A percentile compares a stretch with the other conserved stretches of the same genome.
These are phyloP conservation scores for Eriosoma lanigerum DNA, from an alignment of 1,140 invertebrate genomes.

Conservation along the genomic window DNA sequence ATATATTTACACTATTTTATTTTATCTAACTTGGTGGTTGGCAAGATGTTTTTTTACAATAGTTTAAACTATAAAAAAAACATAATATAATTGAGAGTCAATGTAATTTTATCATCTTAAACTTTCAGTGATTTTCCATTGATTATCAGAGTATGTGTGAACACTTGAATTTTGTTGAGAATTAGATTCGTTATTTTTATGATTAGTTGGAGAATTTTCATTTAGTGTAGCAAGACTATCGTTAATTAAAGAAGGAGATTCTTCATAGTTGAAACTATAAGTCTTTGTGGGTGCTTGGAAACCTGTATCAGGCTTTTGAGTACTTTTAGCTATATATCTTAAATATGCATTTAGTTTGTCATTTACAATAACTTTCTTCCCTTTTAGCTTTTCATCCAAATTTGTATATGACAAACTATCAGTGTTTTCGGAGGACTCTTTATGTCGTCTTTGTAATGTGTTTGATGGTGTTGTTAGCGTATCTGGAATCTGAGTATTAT, in stretches of 20 bases:
- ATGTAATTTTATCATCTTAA: neutral
- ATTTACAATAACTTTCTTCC: constrained; percentile 36
- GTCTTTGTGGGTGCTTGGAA: constrained; percentile 54
- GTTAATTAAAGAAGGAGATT: constrained; percentile 32
- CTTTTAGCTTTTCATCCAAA: constrained; percentile 1
- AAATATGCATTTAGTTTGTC: constrained; percentile 52
- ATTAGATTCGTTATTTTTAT: constrained; percentile 34
- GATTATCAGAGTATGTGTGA: constrained; percentile 33
- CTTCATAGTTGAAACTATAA: constrained; percentile 53
- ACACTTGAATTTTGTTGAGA: neutral
- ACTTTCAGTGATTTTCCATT: constrained; percentile 44
- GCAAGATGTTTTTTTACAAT: neutral
- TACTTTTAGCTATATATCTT: constrained; percentile 48
- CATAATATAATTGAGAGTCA: neutral
- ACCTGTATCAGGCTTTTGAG: constrained; percentile 37
- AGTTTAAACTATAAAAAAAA: neutral
- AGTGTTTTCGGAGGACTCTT: constrained; percentile 34
- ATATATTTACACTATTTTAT: neutral
- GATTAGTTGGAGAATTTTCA: constrained; percentile 37
- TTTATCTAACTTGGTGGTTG: neutral
- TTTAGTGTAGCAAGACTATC: neutral
- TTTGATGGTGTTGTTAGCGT: constrained; percentile 7
- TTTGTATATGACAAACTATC: neutral
- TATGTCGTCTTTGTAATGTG: constrained; percentile 26
- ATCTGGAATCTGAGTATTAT: constrained; percentile 18